Evolutionary conservation across 2,113 vertebrate genomes (phyloP), one percentile per base, ranked within the genome.

Genomic region (Copsychus sechellarum): DNA sequence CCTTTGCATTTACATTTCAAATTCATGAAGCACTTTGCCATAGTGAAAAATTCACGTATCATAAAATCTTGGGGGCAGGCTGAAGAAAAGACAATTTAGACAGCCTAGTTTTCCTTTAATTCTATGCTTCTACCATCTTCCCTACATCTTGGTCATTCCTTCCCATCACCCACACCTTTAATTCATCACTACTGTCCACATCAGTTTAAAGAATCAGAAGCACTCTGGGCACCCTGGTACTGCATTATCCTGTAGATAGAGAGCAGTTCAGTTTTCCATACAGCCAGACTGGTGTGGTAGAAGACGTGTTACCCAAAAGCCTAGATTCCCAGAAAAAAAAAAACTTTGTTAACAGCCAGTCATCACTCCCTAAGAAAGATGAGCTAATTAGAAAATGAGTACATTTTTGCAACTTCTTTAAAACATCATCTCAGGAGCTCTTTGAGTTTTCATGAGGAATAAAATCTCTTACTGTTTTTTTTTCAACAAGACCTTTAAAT

Each of bases 1-100:
- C 48, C 45, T 80, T 54, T 57, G 29, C 0, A 0, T 45, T 93
- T 86, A 58, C n/a, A 47, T 53, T 91, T 85, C 38, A 17, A 53
- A 81, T 80, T 92, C 70, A 90, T 51, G n/a, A 96, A 92, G 80
- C 38, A 88, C 28, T 94, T 88, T 25, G 40, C 48, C 65, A 61
- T 3, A 5, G 1, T 40, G 21, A 82, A 50, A 64, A 64, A 92
- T 70, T n/a, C 43, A 28, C 0, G 0, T 14, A 73, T 34, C 25
- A 14, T 34, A 76, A 83, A 93, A 51, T 25, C 28, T 76, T 12
- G 20, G 54, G 31, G 22, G 14, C 28, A 92, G 62, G 57, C 58
- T n/a, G 71, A 76, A 90, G 47, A 79, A 14, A 80, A 69, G 43
- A 13, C 17, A 53, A 22, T 66, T 84, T 29, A 48, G 40, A 69